A percentile compares a stretch with the other conserved stretches of the same genome.
These are phyloP conservation scores for Xylocopa sonorina DNA, from an alignment of 1,140 invertebrate species.

Conservation along the genomic window DNA sequence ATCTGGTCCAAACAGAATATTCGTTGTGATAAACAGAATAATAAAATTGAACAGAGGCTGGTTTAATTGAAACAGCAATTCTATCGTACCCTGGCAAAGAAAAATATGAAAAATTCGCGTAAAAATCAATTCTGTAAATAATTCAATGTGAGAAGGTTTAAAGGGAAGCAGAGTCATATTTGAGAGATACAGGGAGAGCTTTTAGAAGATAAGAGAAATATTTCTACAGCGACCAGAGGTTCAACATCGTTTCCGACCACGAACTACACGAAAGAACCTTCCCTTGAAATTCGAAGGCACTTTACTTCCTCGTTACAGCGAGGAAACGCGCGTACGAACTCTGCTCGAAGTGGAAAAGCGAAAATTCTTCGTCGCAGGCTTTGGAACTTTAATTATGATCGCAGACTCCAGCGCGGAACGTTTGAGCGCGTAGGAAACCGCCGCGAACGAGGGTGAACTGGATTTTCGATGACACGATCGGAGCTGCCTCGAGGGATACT, in stretches of 20 bases:
- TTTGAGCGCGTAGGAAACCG: background rate
- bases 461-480: background rate
- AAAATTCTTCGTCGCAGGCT: background rate
- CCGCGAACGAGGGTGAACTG: background rate
- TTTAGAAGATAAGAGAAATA: background rate
- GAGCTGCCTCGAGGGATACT: background rate
- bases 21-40: no score
- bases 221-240: background rate
- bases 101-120: no score
- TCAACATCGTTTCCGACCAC: background rate
- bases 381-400: slow-evolving; percentile 1
- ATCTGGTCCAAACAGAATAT: no score
- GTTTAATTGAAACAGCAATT: no score
- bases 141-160: no score
- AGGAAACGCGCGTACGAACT: background rate
- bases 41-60: no score
- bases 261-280: background rate
- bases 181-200: no score
- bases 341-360: background rate
- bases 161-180: no score
- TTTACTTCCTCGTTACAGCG: background rate
- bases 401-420: no score
- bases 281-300: background rate
- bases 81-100: no score
- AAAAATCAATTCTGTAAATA: no score